Conservation (phyloP, 2,888 invertebrate species). For the Erebia aethiops region DNA sequence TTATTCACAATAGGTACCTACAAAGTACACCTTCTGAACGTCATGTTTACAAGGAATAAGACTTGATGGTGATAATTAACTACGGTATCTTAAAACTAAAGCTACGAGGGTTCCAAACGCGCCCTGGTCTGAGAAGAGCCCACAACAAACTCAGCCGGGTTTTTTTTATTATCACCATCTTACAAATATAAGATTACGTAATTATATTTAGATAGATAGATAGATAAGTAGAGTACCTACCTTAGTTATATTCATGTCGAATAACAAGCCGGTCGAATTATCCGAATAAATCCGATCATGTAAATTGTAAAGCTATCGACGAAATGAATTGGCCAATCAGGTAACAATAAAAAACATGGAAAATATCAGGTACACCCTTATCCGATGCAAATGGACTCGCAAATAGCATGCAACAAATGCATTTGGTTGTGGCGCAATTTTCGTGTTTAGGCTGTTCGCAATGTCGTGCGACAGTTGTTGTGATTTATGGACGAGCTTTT, state of each 20-base stretch:
- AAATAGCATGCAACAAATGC: slow-evolving; percentile 73
- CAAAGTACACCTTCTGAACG: too few species aligned
- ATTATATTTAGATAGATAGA: too few species aligned
- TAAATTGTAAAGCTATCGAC: slow-evolving; percentile 27
- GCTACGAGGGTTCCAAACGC: too few species aligned
- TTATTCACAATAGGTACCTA: too few species aligned
- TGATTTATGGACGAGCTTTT: slow-evolving; percentile 63
- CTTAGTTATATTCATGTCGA: slow-evolving; percentile 23
- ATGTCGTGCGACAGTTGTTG: slow-evolving; percentile 66
- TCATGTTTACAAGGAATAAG: too few species aligned
- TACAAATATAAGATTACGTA: too few species aligned
- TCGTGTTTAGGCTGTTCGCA: slow-evolving; percentile 69
- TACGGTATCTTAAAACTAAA: too few species aligned
- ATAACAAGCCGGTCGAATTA: slow-evolving; percentile 25
- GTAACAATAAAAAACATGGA: slow-evolving; percentile 45
- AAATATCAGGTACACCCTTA: slow-evolving; percentile 55
- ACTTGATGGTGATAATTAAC: too few species aligned
- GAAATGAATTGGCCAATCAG: slow-evolving; percentile 43
- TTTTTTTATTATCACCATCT: too few species aligned
- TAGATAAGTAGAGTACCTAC: too few species aligned
- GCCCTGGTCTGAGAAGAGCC: too few species aligned
- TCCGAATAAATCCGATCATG: slow-evolving; percentile 18
- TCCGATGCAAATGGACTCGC: slow-evolving; percentile 45
- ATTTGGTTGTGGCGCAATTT: slow-evolving; percentile 75
- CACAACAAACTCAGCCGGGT: too few species aligned